Conservation (phyloP, 2,113 vertebrate genomes). For the Cryptotis parvus region DNA sequence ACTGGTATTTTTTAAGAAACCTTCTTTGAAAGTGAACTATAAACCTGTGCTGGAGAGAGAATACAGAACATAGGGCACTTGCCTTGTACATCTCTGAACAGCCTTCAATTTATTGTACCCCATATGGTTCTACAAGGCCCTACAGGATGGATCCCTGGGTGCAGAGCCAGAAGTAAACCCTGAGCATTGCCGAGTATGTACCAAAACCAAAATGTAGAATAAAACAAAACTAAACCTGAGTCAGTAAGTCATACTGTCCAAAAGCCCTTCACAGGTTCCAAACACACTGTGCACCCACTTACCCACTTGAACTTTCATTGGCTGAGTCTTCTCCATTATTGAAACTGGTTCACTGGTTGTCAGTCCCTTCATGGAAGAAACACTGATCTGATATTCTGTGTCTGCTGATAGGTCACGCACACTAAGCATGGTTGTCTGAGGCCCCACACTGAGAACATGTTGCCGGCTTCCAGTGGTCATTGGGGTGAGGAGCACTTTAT, state of each 20-base stretch:
- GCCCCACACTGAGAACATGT: slow-evolving; percentile 91
- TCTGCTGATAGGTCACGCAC: slow-evolving; percentile 94
- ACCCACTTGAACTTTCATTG: slow-evolving; percentile 94
- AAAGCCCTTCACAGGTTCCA: slow-evolving; percentile 10
- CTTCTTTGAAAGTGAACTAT: slow-evolving; percentile 11
- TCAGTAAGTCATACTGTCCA: not conserved
- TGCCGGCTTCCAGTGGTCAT: slow-evolving; percentile 91
- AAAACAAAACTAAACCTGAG: slow-evolving; percentile 42
- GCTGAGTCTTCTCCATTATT: slow-evolving; percentile 93
- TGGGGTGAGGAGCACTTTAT: slow-evolving; percentile 94
- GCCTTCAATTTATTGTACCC: no score
- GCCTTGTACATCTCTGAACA: no score
- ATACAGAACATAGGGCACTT: no score
- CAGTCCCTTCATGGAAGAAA: slow-evolving; percentile 93
- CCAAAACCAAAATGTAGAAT: not conserved
- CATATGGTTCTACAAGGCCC: no score
- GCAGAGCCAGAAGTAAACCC: no score
- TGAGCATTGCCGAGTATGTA: no score
- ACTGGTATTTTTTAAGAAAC: slow-evolving; percentile 20
- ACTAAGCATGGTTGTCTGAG: slow-evolving; percentile 89
- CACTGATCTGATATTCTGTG: slow-evolving; percentile 93
- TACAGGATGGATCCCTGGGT: no score
- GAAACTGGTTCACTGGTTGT: slow-evolving; percentile 92
- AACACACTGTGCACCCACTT: slow-evolving; percentile 81
- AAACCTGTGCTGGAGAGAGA: no score